These are phyloP conservation scores for Apeltes quadracus DNA, from an alignment of 2,113 vertebrate species.

Conservation along the genomic window DNA sequence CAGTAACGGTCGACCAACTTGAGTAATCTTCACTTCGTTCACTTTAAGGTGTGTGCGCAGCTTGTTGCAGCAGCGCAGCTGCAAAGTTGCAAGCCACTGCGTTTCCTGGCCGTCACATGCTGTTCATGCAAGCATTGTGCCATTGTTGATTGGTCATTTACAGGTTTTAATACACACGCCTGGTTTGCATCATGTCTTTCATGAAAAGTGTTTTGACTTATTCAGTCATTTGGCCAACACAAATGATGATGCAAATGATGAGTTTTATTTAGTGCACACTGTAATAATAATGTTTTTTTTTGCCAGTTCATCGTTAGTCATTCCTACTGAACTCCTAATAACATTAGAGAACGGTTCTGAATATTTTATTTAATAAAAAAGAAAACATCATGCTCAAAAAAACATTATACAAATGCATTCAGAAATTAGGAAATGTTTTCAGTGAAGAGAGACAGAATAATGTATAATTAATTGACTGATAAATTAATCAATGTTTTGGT, in stretches of 20 bases:
- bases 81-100: no score
- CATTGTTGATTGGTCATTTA: no score
- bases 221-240: no score
- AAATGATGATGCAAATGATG: neutral
- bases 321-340: neutral
- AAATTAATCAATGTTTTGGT: constrained; percentile 39
- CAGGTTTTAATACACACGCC: no score
- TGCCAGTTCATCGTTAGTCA: neutral
- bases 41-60: no score
- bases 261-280: neutral
- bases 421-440: constrained; percentile 25
- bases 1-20: neutral
- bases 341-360: neutral
- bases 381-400: constrained; percentile 18
- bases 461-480: constrained; percentile 41
- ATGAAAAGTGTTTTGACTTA: no score
- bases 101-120: no score
- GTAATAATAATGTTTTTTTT: neutral
- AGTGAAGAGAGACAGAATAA: constrained; percentile 14
- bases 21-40: no score
- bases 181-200: no score
- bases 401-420: constrained; percentile 27
- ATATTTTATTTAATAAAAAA: constrained; percentile 26
- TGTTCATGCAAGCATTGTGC: no score
- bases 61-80: no score